Evolutionary conservation across 2,797 vertebrate species (phyloP).

Genomic region (Meriones psammophilus): DNA sequence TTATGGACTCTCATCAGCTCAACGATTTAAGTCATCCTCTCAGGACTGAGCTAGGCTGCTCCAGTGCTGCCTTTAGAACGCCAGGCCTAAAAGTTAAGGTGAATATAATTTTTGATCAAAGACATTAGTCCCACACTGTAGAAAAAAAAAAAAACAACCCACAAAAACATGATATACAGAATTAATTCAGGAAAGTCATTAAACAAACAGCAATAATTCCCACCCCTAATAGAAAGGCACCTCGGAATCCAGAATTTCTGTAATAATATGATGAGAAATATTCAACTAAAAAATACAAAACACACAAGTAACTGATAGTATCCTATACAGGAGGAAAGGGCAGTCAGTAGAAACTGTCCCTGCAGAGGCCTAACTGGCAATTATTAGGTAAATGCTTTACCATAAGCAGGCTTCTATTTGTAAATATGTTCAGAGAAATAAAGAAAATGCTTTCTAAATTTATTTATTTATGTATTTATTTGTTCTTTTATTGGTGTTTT

Average conservation of each 20-base stretch:
- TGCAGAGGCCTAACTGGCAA: neutral
- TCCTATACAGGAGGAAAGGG: neutral
- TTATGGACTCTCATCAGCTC: neutral
- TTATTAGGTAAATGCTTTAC: neutral
- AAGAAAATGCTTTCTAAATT: neutral
- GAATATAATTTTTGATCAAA: too few species aligned
- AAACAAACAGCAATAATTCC: neutral
- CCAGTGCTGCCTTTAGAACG: neutral
- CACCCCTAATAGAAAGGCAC: neutral
- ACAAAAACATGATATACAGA: neutral
- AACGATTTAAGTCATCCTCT: neutral
- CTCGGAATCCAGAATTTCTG: neutral
- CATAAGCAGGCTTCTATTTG: neutral
- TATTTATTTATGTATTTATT: neutral
- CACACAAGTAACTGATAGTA: neutral
- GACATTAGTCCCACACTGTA: neutral
- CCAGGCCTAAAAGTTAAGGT: too few species aligned
- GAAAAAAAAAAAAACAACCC: neutral
- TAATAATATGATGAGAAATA: neutral
- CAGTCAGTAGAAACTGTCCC: neutral
- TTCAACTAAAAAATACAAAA: neutral
- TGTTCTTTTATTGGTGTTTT: neutral
- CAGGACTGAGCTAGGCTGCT: neutral
- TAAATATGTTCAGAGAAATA: neutral
- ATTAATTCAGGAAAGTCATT: neutral